Base-by-base conservation (phyloP, 2,113 vertebrate species). In the Mormyrus iriodes region DNA sequence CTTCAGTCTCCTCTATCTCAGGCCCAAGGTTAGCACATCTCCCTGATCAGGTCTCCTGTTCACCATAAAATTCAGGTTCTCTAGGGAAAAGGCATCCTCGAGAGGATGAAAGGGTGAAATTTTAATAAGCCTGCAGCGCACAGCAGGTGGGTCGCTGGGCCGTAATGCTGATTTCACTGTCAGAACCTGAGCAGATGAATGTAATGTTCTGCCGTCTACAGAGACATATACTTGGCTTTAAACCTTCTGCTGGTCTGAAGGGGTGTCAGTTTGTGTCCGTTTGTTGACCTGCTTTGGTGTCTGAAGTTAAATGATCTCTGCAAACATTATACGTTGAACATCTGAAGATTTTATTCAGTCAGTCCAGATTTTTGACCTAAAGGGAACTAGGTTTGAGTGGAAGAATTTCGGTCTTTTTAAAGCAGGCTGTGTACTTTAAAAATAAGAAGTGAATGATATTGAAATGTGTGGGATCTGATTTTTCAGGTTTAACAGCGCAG, bases 401-500 rank as follows among this genome's bases (percentile, higher is more conserved):
- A 85, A 19, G 31, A 19, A 49, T 21, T 27, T 51, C 10, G 5
- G 10, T 85, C 48, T 76, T 35, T 79, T 39, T 39, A 39, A 19
- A 17, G 35, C 15, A 17, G 4, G 4, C 17, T 7, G 5, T 8
- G 35, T 17, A 76, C 35, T 76, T 76, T 15, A 44, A 42, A 88
- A 31, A 21, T 39, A 19, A 9, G 39, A 39, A 12, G 53, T 8
- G 53, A 27, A 15, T 24, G 12, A 35, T 84, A 53, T 58, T 49
- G 10, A 58, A 87, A 52, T 85, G 55, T 89, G 31, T 86, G 4
- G 89, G 13, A 44, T 91, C 15, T 61, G 91, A 17, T 88, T 39
- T 93, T 92, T 86, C 90, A 95, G 94, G 92, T 86, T 89, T 52
- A 73, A 90, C 24, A 91, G 83, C 90, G 86, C 89, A 76, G 31